Conservation (phyloP, 1,140 invertebrate species). For the Brachionus paranguensis region DNA sequence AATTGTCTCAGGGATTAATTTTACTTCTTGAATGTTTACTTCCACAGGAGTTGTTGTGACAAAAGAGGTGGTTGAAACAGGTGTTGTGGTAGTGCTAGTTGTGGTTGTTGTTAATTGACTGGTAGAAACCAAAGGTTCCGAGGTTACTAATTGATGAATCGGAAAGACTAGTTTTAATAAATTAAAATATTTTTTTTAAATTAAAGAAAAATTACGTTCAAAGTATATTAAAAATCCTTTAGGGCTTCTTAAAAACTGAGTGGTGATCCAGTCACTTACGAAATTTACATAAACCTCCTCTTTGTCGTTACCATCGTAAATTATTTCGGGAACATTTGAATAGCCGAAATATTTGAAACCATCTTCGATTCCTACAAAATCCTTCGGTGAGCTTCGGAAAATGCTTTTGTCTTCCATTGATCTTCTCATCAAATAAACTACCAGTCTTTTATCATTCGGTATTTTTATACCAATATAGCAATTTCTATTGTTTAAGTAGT, state of each 20-base stretch:
- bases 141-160: not conserved
- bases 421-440: constrained; percentile 1
- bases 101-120: not conserved
- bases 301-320: constrained; percentile 23
- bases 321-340: not conserved
- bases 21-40: not conserved
- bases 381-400: not conserved
- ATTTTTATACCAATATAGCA: constrained; percentile 12
- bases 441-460: not conserved
- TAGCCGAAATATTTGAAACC: not conserved
- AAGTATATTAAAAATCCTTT: constrained; percentile 37
- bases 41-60: not conserved
- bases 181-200: not conserved
- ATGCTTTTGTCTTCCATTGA: constrained; percentile 26
- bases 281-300: not conserved
- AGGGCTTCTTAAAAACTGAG: not conserved
- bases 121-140: not conserved
- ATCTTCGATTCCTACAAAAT: constrained; percentile 28
- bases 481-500: constrained; percentile 28
- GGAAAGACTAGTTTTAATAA: not conserved
- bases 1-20: not conserved
- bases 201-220: constrained; percentile 23
- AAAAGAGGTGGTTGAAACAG: not conserved
- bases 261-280: constrained; percentile 20
- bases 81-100: not conserved